Conservation (phyloP, 2,113 vertebrate species). For the Saccopteryx bilineata region DNA sequence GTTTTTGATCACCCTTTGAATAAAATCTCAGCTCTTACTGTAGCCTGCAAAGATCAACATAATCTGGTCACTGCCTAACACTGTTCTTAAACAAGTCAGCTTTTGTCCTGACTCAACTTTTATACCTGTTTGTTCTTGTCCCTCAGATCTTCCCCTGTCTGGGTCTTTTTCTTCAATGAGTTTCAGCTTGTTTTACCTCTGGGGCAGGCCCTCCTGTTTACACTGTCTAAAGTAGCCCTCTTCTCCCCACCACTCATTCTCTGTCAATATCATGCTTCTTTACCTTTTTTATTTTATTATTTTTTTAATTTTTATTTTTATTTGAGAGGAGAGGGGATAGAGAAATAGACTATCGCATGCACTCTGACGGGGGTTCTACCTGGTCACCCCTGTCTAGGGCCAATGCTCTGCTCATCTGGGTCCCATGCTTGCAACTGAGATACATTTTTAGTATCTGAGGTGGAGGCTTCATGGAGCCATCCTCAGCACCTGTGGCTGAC, state of each 20-base stretch:
- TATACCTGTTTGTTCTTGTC: neutral
- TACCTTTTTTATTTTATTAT: neutral
- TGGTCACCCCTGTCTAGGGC: no score
- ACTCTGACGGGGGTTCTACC: no score
- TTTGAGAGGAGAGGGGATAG: no score
- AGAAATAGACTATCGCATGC: no score
- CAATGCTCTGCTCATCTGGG: no score
- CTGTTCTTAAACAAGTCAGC: constrained; percentile 4
- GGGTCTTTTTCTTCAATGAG: neutral
- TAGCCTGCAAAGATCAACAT: neutral
- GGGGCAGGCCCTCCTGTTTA: neutral
- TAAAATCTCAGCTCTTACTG: constrained; percentile 1
- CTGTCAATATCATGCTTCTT: neutral
- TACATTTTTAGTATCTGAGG: no score
- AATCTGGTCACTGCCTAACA: neutral
- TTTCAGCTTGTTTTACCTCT: neutral
- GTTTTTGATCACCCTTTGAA: neutral
- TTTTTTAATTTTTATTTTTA: no score
- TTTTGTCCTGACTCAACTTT: neutral
- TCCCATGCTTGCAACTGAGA: no score
- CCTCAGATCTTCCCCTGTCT: constrained; percentile 20
- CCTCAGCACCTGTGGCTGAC: no score
- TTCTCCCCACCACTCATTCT: neutral
- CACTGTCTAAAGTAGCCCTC: neutral
- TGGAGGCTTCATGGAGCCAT: no score